Evolutionary conservation across 92 coral and sea anemone species (phyloP), one percentile per base, ranked within the genome.

Genomic region (Zoanthus solanderi): DNA sequence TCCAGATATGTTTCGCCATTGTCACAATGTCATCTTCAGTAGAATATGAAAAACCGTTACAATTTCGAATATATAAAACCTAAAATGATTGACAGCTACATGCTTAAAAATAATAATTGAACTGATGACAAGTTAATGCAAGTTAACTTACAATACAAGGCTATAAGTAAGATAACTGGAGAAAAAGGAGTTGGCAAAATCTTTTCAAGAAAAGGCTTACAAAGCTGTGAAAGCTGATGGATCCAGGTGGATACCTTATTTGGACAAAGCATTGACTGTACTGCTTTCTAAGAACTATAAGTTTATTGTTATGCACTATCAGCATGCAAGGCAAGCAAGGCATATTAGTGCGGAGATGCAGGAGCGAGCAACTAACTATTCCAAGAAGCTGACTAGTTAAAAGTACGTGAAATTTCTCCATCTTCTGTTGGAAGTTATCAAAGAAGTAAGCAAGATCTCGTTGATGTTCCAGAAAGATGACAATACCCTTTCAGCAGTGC

Each of bases 341-440:
- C 87, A 74, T 44, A 68, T 73, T 45, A 83, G 92, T 83, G 85
- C 73, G 47, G 14, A 75, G 37, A 83, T 89, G 92, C 92, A 74
- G 46, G 83, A 69, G 0, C 3, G 52, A 78, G 71, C 87, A 63
- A 16, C 72, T 16, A 86, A 86, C 34, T 86, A 71, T 34, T 34
- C 56, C 72, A 78, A 69, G 77, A 87, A 78, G 78, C 66, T 76
- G 18, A 46, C 47, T 9, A 88, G 86, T 71, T 72, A 69, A 75
- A 72, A 72, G 83, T 88, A 44, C 18, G 50, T 82, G 42, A 18
- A 23, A 30, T 82, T 88, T 61, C 91, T 88, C 15, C 78, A 83
- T 2, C 71, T 88, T 72, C 87, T 88, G 6, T 68, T 88, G 16
- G 84, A 88, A 57, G 61, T 88, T 73, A 71, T 79, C 37, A 56